A percentile compares a stretch with the other conserved stretches of the same genome.
phyloP scores from a whole-genome alignment of 2,797 vertebrate species.

The Prionace glauca region DNA sequence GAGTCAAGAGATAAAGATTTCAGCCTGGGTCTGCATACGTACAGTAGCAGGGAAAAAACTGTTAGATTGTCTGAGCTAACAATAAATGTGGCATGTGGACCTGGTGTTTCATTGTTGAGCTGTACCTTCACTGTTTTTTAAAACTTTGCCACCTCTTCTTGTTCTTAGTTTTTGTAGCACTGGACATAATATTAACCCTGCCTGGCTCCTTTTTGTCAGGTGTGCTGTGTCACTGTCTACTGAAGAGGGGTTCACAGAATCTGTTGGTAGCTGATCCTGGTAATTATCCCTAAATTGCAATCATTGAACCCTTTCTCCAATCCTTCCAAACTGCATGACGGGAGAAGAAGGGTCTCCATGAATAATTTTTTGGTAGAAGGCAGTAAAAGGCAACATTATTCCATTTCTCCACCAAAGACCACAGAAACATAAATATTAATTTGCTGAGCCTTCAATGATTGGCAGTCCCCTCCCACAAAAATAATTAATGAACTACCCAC shows the following conservation, averaged over 20 bases:
- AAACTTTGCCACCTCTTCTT: too few relatives aligned
- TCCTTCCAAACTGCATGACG: not conserved
- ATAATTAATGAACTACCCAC: not conserved
- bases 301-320: not conserved
- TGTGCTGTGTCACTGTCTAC: not conserved
- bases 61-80: not conserved
- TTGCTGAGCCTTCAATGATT: not conserved
- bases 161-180: not conserved
- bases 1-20: not conserved
- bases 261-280: not conserved
- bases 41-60: not conserved
- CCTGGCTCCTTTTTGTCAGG: not conserved
- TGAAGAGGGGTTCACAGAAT: not conserved
- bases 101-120: not conserved
- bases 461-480: not conserved
- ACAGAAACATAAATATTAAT: not conserved
- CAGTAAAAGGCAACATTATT: not conserved
- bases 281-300: not conserved
- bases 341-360: not conserved
- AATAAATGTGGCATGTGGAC: not conserved
- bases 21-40: not conserved
- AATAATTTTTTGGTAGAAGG: not conserved
- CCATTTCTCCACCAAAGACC: too few relatives aligned
- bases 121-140: not conserved
- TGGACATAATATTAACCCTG: not conserved